Evolutionary conservation across 2,888 invertebrate genomes (phyloP).

Genomic region (Lacanobia oleracea): DNA sequence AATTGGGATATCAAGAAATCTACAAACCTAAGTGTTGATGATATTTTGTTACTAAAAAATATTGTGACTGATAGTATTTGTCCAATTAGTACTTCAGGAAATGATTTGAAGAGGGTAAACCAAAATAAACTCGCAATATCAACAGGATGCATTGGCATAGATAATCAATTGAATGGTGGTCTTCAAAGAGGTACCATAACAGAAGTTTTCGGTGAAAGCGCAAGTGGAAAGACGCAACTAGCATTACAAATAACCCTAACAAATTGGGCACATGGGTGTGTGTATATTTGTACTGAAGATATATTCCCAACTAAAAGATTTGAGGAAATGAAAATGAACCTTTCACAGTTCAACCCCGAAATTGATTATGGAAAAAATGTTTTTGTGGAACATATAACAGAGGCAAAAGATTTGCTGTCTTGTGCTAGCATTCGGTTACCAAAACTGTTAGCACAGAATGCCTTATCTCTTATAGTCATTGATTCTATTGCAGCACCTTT

Average conservation of each 20-base stretch:
- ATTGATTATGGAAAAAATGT: constrained; percentile 79
- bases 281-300: constrained; percentile 95
- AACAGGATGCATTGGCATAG: constrained; percentile 91
- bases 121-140: constrained; percentile 71
- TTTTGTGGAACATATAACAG: constrained; percentile 86
- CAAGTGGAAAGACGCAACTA: constrained; percentile 95
- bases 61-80: constrained; percentile 72
- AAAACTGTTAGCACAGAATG: constrained; percentile 75
- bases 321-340: constrained; percentile 78
- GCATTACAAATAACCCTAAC: constrained; percentile 93
- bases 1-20: constrained; percentile 81
- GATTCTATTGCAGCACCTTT: constrained; percentile 88
- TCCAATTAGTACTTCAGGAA: constrained; percentile 71
- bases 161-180: constrained; percentile 92
- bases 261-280: constrained; percentile 90
- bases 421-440: constrained; percentile 83
- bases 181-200: constrained; percentile 92
- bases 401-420: constrained; percentile 80
- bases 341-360: constrained; percentile 62
- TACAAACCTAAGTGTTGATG: constrained; percentile 79
- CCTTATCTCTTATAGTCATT: constrained; percentile 78
- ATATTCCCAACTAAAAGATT: constrained; percentile 88
- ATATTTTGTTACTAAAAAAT: constrained; percentile 78
- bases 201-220: constrained; percentile 95
- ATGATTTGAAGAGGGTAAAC: constrained; percentile 67